A percentile compares a stretch with the other conserved stretches of the same genome.
These are phyloP conservation scores for Okapia johnstoni DNA, from an alignment of 2,113 vertebrate genomes.

Conservation along the genomic window DNA sequence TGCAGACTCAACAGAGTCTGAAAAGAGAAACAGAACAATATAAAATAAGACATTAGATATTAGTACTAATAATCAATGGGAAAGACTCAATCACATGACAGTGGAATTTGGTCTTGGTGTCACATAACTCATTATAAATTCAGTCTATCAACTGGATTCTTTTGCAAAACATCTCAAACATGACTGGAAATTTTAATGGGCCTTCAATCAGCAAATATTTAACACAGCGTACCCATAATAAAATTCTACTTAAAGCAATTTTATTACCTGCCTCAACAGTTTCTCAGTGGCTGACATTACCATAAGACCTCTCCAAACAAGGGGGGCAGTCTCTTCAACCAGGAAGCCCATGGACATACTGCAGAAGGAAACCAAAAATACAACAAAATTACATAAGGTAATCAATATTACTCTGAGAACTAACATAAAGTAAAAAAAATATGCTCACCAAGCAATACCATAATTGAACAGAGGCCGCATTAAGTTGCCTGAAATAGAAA, in stretches of 20 bases:
- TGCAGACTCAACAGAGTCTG: neutral
- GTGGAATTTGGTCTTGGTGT: neutral
- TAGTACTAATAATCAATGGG: neutral
- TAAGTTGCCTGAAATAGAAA: constrained; percentile 87
- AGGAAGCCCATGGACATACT: constrained; percentile 99
- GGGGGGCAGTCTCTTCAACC: constrained; percentile 89
- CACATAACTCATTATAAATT: neutral
- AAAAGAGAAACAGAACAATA: constrained; percentile 21
- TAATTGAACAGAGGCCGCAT: constrained; percentile 97
- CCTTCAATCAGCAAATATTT: constrained; percentile 17
- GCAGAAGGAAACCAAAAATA: constrained; percentile 65
- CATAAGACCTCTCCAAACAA: constrained; percentile 97
- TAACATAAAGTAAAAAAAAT: constrained; percentile 60
- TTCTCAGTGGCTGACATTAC: constrained; percentile 97
- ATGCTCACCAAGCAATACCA: constrained; percentile 92
- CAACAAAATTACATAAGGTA: neutral
- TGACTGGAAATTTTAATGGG: constrained; percentile 30
- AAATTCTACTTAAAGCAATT: constrained; percentile 4
- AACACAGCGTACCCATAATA: neutral
- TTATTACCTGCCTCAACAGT: constrained; percentile 91
- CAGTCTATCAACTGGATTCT: neutral
- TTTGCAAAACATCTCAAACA: constrained; percentile 8
- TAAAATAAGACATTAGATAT: constrained; percentile 20
- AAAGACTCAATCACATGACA: constrained; percentile 16
- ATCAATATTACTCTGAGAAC: constrained; percentile 54